A percentile compares a stretch with the other conserved stretches of the same genome.
These are phyloP conservation scores for Yponomeuta plumbellus DNA, from an alignment of 2,888 invertebrate genomes.

Conservation along the genomic window DNA sequence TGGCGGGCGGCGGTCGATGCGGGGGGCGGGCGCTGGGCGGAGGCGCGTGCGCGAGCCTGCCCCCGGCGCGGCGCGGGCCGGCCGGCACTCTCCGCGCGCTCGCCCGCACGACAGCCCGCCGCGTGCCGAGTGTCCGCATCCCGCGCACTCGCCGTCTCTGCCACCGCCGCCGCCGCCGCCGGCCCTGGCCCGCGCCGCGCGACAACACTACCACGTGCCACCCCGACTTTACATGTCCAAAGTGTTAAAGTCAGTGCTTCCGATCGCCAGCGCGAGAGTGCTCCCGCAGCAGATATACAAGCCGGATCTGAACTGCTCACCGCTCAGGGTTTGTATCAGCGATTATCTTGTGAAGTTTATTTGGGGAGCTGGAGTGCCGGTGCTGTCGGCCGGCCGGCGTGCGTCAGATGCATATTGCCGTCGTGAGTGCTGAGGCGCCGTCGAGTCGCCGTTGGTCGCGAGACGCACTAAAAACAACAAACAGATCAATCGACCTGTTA, in stretches of 20 bases:
- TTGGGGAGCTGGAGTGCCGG: slow-evolving; percentile 37
- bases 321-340: slow-evolving; percentile 69
- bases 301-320: slow-evolving; percentile 65
- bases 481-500: slow-evolving; percentile 69
- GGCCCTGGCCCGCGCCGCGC: slow-evolving; percentile 64
- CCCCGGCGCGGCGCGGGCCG: slow-evolving; percentile 46
- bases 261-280: slow-evolving; percentile 69
- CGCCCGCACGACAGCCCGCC: slow-evolving; percentile 59
- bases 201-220: slow-evolving; percentile 40
- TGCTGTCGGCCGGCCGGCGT: neutral
- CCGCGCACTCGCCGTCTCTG: slow-evolving; percentile 43
- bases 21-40: slow-evolving; percentile 33
- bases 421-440: slow-evolving; percentile 64
- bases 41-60: slow-evolving; percentile 54
- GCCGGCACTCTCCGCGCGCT: slow-evolving; percentile 45
- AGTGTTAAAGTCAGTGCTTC: slow-evolving; percentile 74
- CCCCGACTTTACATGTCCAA: slow-evolving; percentile 68
- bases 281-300: slow-evolving; percentile 65
- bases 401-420: slow-evolving; percentile 60
- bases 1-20: slow-evolving; percentile 46
- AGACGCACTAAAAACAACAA: slow-evolving; percentile 68
- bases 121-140: slow-evolving; percentile 36
- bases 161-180: slow-evolving; percentile 60
- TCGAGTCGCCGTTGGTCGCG: slow-evolving; percentile 60
- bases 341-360: slow-evolving; percentile 23